These are phyloP conservation scores for Peromyscus eremicus DNA, from an alignment of 2,797 vertebrate species.

Conservation along the genomic window DNA sequence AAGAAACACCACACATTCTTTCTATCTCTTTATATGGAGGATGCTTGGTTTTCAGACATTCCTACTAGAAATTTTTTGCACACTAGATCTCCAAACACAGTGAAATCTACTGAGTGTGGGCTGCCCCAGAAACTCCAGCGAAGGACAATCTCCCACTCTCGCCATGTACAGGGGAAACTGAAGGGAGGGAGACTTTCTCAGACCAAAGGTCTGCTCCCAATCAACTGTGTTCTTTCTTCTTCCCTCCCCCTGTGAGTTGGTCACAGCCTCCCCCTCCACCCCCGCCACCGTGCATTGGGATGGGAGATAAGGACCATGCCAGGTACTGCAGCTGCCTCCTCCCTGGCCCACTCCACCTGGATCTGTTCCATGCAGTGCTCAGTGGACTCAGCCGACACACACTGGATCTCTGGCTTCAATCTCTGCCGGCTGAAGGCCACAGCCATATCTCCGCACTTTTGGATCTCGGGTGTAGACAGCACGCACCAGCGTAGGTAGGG, in stretches of 20 bases:
- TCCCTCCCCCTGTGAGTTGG: not conserved
- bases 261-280: not conserved
- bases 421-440: conserved; percentile 88
- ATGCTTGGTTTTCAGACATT: not conserved
- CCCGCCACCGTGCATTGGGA: rapidly evolving
- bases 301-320: not conserved
- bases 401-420: conserved; percentile 92
- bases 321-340: rapidly evolving
- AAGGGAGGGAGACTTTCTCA: not conserved
- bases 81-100: not conserved
- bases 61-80: not conserved
- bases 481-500: conserved; percentile 94
- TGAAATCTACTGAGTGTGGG: not conserved
- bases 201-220: not conserved
- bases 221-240: not conserved
- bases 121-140: not conserved
- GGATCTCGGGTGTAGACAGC: conserved; percentile 92
- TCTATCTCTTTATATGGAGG: not conserved
- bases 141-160: not conserved
- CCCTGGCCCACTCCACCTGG: conserved; percentile 78
- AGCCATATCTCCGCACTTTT: conserved; percentile 94
- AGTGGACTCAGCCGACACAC: conserved; percentile 90
- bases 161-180: not conserved
- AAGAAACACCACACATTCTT: too few relatives aligned
- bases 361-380: conserved; percentile 92